Conservation (phyloP, 2,113 vertebrate genomes). For the Rhinichthys klamathensis region DNA sequence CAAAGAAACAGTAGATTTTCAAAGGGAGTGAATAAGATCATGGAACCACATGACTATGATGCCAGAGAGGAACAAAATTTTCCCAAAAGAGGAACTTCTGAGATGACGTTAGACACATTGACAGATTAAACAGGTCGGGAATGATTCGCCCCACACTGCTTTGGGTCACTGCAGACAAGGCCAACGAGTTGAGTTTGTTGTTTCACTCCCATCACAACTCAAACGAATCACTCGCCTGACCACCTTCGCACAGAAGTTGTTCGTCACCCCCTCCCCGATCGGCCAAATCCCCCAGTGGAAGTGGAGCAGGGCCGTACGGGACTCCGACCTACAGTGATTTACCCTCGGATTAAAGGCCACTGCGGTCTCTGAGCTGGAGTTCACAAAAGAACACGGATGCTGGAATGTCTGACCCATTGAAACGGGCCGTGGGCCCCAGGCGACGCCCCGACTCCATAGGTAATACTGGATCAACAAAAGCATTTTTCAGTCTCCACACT, state of each 20-base stretch:
- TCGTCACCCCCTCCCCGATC: constrained; percentile 14
- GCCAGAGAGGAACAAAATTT: constrained; percentile 5
- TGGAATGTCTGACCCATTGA: constrained; percentile 55
- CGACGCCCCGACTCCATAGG: constrained; percentile 52
- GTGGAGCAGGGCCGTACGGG: constrained; percentile 17
- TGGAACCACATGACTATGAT: neutral
- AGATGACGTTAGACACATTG: constrained; percentile 25
- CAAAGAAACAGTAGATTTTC: neutral
- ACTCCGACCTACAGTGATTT: constrained; percentile 26
- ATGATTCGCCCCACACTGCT: constrained; percentile 48
- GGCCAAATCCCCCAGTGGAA: constrained; percentile 50
- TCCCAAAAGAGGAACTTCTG: constrained; percentile 21
- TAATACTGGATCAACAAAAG: constrained; percentile 52
- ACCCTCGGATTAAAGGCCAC: constrained; percentile 51
- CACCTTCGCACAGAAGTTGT: constrained; percentile 52
- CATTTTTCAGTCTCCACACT: constrained; percentile 48
- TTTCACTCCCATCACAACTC: constrained; percentile 29
- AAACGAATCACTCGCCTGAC: constrained; percentile 55
- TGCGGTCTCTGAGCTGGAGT: constrained; percentile 41
- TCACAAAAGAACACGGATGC: constrained; percentile 47
- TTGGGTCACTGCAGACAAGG: constrained; percentile 63
- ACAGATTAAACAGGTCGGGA: constrained; percentile 9
- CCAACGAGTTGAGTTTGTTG: constrained; percentile 27
- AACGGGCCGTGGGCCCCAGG: constrained; percentile 44
- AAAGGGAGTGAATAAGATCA: constrained; percentile 17